Evolutionary conservation across 2,888 invertebrate genomes (phyloP).

Genomic region (Anticlea derivata): DNA sequence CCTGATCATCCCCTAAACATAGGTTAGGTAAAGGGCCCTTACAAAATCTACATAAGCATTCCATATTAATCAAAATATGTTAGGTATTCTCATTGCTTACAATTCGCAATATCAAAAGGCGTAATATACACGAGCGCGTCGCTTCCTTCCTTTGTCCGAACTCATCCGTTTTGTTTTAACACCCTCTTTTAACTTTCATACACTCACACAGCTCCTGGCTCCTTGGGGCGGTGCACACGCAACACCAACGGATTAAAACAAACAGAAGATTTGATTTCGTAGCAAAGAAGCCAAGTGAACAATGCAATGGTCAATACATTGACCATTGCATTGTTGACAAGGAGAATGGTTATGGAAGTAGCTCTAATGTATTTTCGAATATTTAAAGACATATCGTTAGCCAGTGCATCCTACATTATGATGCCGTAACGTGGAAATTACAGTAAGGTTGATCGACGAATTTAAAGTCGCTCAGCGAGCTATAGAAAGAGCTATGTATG

Average conservation of each 20-base stretch:
- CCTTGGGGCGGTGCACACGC: slow-evolving; percentile 49
- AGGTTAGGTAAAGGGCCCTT: slow-evolving; percentile 38
- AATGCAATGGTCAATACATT: no score
- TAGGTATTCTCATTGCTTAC: slow-evolving; percentile 65
- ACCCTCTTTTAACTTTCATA: slow-evolving; percentile 80
- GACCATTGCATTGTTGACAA: no score
- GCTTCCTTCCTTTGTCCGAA: slow-evolving; percentile 81
- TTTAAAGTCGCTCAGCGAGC: no score
- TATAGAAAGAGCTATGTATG: no score
- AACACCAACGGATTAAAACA: slow-evolving; percentile 6
- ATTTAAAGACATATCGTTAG: no score
- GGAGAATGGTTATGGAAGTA: no score
- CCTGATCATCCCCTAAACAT: slow-evolving; percentile 19
- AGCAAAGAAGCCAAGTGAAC: no score
- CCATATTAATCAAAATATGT: slow-evolving; percentile 80
- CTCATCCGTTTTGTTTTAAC: slow-evolving; percentile 83
- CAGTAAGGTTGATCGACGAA: no score
- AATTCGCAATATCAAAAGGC: slow-evolving; percentile 72
- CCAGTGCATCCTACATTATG: no score
- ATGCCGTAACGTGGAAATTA: no score
- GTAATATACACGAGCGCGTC: slow-evolving; percentile 66
- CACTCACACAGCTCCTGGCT: slow-evolving; percentile 66
- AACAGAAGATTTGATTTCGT: neutral
- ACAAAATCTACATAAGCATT: slow-evolving; percentile 36
- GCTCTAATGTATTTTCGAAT: no score